Conservation (phyloP, 2,888 invertebrate species). For the Syrphus vitripennis region DNA sequence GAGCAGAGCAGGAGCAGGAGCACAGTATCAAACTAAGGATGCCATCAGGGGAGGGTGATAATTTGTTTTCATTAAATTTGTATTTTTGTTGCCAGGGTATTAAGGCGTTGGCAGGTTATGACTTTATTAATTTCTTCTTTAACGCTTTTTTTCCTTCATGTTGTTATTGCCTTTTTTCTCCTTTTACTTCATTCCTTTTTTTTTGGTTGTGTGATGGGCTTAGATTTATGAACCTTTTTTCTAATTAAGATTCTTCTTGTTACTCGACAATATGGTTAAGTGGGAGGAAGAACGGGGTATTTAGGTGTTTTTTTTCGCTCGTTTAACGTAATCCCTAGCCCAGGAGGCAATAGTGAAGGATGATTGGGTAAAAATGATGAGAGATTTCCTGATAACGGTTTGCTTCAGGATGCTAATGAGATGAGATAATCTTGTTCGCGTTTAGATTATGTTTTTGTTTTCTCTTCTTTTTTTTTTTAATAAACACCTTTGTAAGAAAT, state of each 20-base stretch:
- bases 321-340: constrained; percentile 39
- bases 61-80: constrained; percentile 73
- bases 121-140: constrained; percentile 73
- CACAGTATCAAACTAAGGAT: constrained; percentile 18
- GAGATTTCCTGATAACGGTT: constrained; percentile 56
- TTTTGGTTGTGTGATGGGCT: constrained; percentile 7
- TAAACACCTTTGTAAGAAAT: not conserved
- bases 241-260: constrained; percentile 68
- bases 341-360: not conserved
- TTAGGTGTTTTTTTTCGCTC: constrained; percentile 16
- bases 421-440: constrained; percentile 62
- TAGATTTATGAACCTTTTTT: constrained; percentile 69
- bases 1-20: constrained; percentile 37
- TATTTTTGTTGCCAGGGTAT: constrained; percentile 72
- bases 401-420: constrained; percentile 48
- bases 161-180: not conserved
- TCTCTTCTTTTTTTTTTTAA: constrained; percentile 3
- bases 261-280: constrained; percentile 32
- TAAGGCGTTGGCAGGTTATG: constrained; percentile 74
- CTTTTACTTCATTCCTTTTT: not conserved
- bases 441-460: constrained; percentile 35
- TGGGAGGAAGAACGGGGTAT: constrained; percentile 1
- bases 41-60: constrained; percentile 71
- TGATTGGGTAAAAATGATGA: constrained; percentile 51
- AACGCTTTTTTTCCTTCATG: constrained; percentile 49